Base-by-base conservation (phyloP, 2,797 vertebrate genomes). In the Distichodus sexfasciatus region DNA sequence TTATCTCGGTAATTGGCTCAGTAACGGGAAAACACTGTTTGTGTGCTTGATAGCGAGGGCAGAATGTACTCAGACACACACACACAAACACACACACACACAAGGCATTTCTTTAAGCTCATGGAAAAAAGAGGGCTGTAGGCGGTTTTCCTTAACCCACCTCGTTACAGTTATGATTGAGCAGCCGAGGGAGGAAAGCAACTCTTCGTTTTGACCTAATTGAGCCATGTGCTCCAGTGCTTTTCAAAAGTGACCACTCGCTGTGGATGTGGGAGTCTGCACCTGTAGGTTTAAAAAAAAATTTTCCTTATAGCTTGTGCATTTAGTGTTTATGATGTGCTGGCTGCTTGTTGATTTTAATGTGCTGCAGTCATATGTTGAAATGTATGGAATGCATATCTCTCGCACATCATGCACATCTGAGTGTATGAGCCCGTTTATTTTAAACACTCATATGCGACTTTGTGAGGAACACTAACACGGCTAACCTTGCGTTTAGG, bases 161-260 rank as follows among this genome's bases (percentile, higher is more conserved):
- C 85, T 89, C 83, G 82, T 90, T 88, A 85, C 82, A 84, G 82
- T 79, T 79, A 80, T 87, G 87, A 79, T 87, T 86, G 87, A 88
- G 84, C 81, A 76, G 79, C 86, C 44, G 57, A 76, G 81, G 64
- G 71, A 69, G 83, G 81, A 82, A 85, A 87, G 87, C 82, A 85
- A 86, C 87, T 89, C 89, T 86, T 84, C 79, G 82, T 85, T 90
- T 87, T 88, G 86, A 91, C 89, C 87, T 88, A 87, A 87, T 88
- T 89, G 88, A 78, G 77, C 84, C 85, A 71, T 84, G 85, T 84
- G 87, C 90, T 89, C 86, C 84, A 82, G 84, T 83, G 83, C 82
- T 82, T 75, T 59, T 44, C 82, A 84, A 83, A 86, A 88, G 87
- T 65, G 83, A 85, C 88, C 86, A 86, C 77, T 70, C 81, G 86